phyloP scores from a whole-genome alignment of 92 coral and sea anemone genomes.

The Hydrozoanthus gracilis region DNA sequence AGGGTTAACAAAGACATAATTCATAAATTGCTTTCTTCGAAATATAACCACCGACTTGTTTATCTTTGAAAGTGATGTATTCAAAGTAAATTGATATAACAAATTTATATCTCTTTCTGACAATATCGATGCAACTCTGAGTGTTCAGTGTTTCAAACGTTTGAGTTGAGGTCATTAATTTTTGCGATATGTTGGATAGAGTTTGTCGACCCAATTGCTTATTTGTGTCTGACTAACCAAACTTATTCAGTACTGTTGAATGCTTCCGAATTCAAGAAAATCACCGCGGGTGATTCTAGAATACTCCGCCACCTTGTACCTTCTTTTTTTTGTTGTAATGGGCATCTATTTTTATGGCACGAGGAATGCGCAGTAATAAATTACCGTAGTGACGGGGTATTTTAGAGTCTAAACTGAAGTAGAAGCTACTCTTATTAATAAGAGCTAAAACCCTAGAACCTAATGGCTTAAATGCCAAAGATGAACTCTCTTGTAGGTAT shows the following conservation, averaged over 20 bases:
- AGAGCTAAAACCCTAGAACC: too few species aligned
- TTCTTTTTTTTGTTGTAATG: too few species aligned
- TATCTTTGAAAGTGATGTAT: slow-evolving; percentile 54
- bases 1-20: slow-evolving; percentile 52
- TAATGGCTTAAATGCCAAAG: too few species aligned
- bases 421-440: too few species aligned
- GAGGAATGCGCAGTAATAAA: too few species aligned
- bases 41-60: slow-evolving; percentile 49
- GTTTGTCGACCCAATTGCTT: slow-evolving; percentile 46
- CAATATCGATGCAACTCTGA: slow-evolving; percentile 58
- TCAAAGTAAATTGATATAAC: slow-evolving; percentile 55
- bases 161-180: slow-evolving; percentile 39
- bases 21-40: slow-evolving; percentile 58
- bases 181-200: slow-evolving; percentile 53
- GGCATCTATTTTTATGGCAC: too few species aligned
- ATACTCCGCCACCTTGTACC: too few species aligned
- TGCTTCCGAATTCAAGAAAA: slow-evolving; percentile 55
- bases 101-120: slow-evolving; percentile 57
- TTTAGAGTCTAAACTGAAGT: too few species aligned
- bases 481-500: too few species aligned
- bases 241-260: slow-evolving; percentile 51
- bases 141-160: slow-evolving; percentile 51
- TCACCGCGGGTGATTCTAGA: too few species aligned
- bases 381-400: too few species aligned
- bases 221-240: slow-evolving; percentile 52